Evolutionary conservation across 2,113 vertebrate species (phyloP), one percentile per base, ranked within the genome.

Genomic region (Fulmarus glacialis): DNA sequence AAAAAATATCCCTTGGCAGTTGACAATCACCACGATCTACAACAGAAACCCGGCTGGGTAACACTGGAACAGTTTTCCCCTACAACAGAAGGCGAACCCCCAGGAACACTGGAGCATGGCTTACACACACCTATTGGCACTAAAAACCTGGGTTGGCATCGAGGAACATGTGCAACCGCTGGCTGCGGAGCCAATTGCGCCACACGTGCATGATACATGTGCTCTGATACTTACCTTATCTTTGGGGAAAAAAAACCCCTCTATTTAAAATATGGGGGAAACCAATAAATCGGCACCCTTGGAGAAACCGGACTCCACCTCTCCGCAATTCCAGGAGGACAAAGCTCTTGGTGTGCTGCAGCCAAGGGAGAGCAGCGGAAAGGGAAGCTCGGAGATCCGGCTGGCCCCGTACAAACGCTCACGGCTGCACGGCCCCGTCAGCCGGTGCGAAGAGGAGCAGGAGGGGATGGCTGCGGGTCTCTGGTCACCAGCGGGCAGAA

Each of bases 381-480:
- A 13, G 32, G 27, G 38, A 24, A 48, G 7, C 13, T 15, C 14
- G 4, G 32, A 12, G 2, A 4, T 1, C 13, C 5, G 15, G n/a
- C 29, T 42, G 63, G 47, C 75, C 43, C 66, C 0, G 6, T 5
- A 10, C 4, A 4, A 11, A 21, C 22, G 30, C 32, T 27, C 4
- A 3, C 1, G 6, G 70, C 32, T 3, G 0, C 18, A 3, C 1
- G 7, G 59, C 70, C 42, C 60, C 6, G 2, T 2, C 50, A 8
- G 56, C 27, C 15, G 3, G 11, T 1, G 55, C 1, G 2, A 4
- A 6, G 86, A 63, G 70, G 50, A 38, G 50, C 12, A 34, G 38
- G 68, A 59, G 5, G 0, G 0, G 27, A 0, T 0, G 18, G 55
- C 3, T 2, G 52, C 4, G 5, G n/a, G n/a, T 36, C 50, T 17